These are phyloP conservation scores for Hyperoodon ampullatus DNA, from an alignment of 2,113 vertebrate genomes.

Conservation along the genomic window DNA sequence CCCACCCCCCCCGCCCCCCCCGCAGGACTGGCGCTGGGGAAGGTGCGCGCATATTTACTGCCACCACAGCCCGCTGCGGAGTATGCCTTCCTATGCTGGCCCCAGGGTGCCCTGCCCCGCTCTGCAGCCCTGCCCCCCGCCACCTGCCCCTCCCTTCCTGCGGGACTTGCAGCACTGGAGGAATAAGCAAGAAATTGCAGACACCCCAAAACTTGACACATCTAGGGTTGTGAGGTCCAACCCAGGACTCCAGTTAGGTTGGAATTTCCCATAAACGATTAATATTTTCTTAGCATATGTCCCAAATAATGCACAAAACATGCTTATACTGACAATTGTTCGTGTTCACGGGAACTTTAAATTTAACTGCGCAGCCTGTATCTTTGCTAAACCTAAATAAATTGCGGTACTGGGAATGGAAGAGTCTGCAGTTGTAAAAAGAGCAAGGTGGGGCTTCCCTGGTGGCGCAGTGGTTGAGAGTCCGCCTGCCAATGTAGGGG, in stretches of 20 bases:
- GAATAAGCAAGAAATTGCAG: neutral
- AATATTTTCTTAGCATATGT: neutral
- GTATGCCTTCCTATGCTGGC: neutral
- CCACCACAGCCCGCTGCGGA: neutral
- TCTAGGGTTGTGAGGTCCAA: too few relatives aligned
- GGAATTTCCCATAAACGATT: neutral
- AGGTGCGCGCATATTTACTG: too few relatives aligned
- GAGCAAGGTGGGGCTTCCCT: too few relatives aligned
- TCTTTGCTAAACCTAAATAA: neutral
- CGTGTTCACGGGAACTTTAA: neutral
- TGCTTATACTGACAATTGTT: neutral
- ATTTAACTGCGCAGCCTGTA: neutral
- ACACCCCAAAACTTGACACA: neutral
- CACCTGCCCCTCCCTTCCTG: neutral
- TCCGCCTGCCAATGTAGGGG: too few relatives aligned
- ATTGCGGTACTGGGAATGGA: neutral
- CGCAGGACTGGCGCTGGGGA: too few relatives aligned
- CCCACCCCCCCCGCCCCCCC: fast-evolving
- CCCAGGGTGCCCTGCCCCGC: neutral
- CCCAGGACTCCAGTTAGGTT: neutral
- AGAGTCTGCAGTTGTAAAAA: neutral
- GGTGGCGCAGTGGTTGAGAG: too few relatives aligned
- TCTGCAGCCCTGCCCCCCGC: too few relatives aligned
- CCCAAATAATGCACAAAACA: neutral
- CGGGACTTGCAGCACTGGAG: neutral